A percentile compares a stretch with the other conserved stretches of the same genome.
Evolutionary conservation across 2,113 vertebrate genomes (phyloP).

Genomic region (Platysteira castanea): DNA sequence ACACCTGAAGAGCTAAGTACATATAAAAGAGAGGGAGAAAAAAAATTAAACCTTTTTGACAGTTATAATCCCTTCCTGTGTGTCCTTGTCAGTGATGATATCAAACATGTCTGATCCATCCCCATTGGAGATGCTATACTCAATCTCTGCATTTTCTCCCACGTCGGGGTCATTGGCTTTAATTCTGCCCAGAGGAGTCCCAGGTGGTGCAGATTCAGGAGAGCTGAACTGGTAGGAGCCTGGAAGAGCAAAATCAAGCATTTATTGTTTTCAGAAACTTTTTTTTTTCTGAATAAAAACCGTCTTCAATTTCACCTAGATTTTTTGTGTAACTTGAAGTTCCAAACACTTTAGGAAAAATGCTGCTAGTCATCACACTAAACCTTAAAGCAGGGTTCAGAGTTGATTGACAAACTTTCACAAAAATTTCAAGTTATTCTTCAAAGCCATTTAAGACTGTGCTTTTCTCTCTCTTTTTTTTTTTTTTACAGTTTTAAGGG

Average conservation of each 20-base stretch:
- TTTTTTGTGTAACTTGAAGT: not conserved
- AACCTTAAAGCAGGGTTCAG: not conserved
- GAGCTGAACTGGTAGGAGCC: slow-evolving; percentile 88
- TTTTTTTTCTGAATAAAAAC: not conserved
- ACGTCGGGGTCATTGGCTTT: slow-evolving; percentile 91
- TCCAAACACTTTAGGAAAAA: not conserved
- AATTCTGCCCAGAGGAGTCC: slow-evolving; percentile 86
- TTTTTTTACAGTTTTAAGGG: not conserved
- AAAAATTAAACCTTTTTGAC: slow-evolving; percentile 88
- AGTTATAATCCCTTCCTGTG: slow-evolving; percentile 92
- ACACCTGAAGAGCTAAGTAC: slow-evolving; percentile 21
- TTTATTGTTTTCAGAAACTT: not conserved
- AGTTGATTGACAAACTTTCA: not conserved
- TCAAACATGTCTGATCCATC: slow-evolving; percentile 87
- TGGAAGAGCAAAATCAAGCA: slow-evolving; percentile 63
- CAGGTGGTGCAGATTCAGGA: slow-evolving; percentile 84
- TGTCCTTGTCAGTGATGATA: slow-evolving; percentile 88
- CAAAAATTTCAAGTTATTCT: not conserved
- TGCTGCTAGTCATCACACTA: not conserved
- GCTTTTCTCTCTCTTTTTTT: not conserved
- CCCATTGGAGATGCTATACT: slow-evolving; percentile 84
- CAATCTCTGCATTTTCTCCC: slow-evolving; percentile 88
- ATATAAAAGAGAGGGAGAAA: slow-evolving; percentile 44
- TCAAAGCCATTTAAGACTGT: not conserved
- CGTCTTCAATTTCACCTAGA: not conserved